These are phyloP conservation scores for Poecilus cupreus DNA, from an alignment of 2,888 invertebrate species.

Conservation along the genomic window DNA sequence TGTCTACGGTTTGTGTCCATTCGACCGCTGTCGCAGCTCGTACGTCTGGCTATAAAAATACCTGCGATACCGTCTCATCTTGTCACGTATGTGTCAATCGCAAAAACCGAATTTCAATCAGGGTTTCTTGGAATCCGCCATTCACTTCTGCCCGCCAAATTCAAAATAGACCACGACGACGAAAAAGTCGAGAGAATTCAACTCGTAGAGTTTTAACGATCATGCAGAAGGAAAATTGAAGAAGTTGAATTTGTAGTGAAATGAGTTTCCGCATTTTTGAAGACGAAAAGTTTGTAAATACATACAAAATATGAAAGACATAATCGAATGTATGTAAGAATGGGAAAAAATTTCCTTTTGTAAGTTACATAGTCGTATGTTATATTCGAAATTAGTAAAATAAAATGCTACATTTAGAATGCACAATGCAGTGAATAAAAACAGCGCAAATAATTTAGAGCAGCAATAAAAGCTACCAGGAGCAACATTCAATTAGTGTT, in stretches of 20 bases:
- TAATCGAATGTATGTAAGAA: no score
- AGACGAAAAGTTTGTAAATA: constrained; percentile 4
- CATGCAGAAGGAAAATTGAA: not conserved
- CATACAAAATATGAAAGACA: not conserved
- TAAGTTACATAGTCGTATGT: no score
- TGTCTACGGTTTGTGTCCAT: not conserved
- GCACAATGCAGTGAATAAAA: no score
- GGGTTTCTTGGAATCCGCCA: constrained; percentile 42
- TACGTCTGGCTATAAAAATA: constrained; percentile 33
- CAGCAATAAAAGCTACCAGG: no score
- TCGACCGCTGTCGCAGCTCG: not conserved
- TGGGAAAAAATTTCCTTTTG: no score
- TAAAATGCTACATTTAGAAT: no score
- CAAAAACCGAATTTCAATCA: constrained; percentile 58
- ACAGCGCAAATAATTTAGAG: no score
- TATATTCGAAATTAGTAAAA: no score
- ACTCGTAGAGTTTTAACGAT: not conserved
- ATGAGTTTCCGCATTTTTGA: no score
- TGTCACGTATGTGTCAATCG: constrained; percentile 55
- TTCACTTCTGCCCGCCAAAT: constrained; percentile 4
- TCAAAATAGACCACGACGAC: constrained; percentile 15
- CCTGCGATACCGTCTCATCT: constrained; percentile 34
- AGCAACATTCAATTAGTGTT: no score
- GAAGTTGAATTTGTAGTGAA: not conserved
- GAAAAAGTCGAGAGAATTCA: not conserved